These are phyloP conservation scores for Thripadectes ignobilis DNA, from an alignment of 2,797 vertebrate species.

Conservation along the genomic window DNA sequence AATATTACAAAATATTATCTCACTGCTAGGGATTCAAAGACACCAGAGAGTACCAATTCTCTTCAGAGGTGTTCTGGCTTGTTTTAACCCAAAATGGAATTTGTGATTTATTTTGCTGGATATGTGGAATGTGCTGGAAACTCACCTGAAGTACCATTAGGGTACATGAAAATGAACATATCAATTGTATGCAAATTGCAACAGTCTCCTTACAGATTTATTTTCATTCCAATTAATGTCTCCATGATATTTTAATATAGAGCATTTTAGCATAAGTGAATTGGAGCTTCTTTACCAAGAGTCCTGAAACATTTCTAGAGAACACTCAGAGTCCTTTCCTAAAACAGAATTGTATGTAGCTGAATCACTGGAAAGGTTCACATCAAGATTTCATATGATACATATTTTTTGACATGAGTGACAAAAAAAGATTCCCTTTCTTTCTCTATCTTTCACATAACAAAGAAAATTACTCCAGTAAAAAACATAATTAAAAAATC, in stretches of 20 bases:
- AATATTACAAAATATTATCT: neutral
- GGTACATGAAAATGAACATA: neutral
- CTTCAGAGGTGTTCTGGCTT: neutral
- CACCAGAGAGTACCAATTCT: fast-evolving
- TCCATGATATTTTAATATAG: neutral
- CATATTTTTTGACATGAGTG: neutral
- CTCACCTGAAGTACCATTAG: neutral
- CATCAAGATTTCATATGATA: neutral
- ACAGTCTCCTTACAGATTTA: neutral
- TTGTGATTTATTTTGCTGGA: neutral
- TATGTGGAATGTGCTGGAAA: neutral
- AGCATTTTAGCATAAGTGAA: neutral
- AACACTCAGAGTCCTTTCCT: neutral
- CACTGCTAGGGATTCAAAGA: neutral
- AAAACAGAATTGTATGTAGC: neutral
- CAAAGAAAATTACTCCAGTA: neutral
- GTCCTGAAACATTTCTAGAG: neutral
- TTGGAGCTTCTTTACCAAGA: neutral
- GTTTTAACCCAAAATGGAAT: neutral
- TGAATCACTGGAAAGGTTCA: neutral
- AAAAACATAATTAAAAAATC: neutral
- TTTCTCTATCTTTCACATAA: neutral
- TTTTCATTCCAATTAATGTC: neutral
- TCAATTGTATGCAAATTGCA: neutral
- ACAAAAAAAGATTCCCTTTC: neutral